Percentiles rank a stretch among this genome's conserved stretches.
Conservation (phyloP, 2,113 vertebrate genomes). For the Neopipo cinnamomea region DNA sequence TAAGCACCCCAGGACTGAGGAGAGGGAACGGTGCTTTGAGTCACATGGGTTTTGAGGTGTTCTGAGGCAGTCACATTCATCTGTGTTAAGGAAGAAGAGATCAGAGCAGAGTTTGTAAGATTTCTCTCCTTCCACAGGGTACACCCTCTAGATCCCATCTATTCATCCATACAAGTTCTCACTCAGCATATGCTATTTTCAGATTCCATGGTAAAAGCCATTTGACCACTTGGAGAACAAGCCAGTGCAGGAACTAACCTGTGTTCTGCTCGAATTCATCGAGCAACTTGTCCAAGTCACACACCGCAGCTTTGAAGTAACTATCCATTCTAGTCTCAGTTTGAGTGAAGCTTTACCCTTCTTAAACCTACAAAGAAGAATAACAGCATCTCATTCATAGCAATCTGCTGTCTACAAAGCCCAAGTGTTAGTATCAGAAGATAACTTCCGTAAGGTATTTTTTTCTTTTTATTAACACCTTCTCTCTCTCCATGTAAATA, state of each 20-base stretch:
- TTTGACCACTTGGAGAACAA: background rate
- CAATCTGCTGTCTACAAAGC: background rate
- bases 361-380: conserved; percentile 58
- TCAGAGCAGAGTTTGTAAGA: background rate
- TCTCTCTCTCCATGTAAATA: background rate
- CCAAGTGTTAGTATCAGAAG: background rate
- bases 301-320: conserved; percentile 95
- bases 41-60: conserved; percentile 60
- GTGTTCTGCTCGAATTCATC: conserved; percentile 95
- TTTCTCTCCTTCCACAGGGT: background rate
- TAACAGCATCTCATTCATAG: background rate
- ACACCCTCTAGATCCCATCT: background rate
- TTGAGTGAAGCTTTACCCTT: conserved; percentile 19
- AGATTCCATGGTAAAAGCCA: background rate
- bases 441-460: background rate
- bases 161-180: background rate
- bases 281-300: conserved; percentile 94
- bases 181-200: background rate
- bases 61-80: conserved; percentile 79
- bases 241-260: conserved; percentile 76
- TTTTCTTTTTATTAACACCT: background rate
- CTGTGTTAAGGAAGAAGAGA: conserved; percentile 63
- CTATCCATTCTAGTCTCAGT: conserved; percentile 86
- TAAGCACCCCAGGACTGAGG: conserved; percentile 70
- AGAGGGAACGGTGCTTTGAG: conserved; percentile 58